Conservation (phyloP, 2,113 vertebrate genomes). For the Prionailurus viverrinus region DNA sequence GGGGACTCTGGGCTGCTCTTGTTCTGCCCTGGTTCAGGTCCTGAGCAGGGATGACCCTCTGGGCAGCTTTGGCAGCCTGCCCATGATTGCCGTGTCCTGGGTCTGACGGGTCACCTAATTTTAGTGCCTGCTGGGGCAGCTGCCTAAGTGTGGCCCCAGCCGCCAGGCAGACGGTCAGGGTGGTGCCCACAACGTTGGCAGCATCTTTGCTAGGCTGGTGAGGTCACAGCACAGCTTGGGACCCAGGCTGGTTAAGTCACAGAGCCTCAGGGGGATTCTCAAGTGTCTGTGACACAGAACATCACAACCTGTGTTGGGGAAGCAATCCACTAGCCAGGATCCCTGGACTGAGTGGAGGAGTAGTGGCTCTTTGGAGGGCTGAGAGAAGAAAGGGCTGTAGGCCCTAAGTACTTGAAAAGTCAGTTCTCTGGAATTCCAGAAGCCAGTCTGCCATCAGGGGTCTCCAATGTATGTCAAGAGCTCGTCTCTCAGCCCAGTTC, state of each 20-base stretch:
- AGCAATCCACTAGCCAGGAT: background rate
- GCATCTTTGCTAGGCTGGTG: conserved; percentile 51
- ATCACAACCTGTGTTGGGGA: conserved; percentile 62
- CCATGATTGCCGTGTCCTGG: conserved; percentile 57
- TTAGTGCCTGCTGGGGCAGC: conserved; percentile 71
- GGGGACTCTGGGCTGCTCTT: background rate
- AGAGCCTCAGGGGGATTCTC: conserved; percentile 39
- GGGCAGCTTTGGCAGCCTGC: background rate
- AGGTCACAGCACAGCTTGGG: conserved; percentile 63
- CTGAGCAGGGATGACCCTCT: background rate
- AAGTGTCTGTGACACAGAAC: conserved; percentile 50
- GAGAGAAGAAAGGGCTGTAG: background rate
- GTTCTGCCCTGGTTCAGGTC: background rate
- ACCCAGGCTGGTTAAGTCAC: background rate
- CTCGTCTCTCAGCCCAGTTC: background rate
- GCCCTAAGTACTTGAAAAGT: background rate
- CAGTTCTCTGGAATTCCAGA: background rate
- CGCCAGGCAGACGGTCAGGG: conserved; percentile 23
- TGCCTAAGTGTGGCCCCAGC: conserved; percentile 56
- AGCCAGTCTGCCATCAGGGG: background rate
- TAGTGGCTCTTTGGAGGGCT: background rate
- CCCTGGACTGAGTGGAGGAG: background rate
- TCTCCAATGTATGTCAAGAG: background rate
- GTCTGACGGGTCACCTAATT: conserved; percentile 79
- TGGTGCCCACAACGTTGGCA: background rate